Conservation (phyloP, 1,140 invertebrate species). For the Ceratitis capitata region DNA sequence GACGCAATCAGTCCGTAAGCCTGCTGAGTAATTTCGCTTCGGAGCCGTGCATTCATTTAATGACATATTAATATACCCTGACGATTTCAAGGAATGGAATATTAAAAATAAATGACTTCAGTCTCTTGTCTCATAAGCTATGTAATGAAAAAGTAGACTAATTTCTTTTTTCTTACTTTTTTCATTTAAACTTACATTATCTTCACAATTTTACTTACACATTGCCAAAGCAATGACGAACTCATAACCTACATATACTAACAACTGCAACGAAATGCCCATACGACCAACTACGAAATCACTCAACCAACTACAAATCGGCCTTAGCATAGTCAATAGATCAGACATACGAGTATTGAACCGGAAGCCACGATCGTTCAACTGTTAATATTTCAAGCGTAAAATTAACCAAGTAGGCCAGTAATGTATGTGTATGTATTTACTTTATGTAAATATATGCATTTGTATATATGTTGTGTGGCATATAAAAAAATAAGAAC, state of each 20-base stretch:
- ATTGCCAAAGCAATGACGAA: background rate
- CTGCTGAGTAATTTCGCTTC: background rate
- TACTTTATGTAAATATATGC: no score
- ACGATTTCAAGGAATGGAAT: background rate
- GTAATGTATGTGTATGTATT: no score
- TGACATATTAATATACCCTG: background rate
- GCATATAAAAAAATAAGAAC: background rate
- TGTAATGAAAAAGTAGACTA: background rate
- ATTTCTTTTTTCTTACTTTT: background rate
- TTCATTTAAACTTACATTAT: background rate
- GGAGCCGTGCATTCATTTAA: background rate
- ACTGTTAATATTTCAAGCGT: background rate
- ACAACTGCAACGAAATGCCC: background rate
- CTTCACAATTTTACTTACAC: background rate
- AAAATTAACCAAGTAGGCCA: slow-evolving; percentile 31
- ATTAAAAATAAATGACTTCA: background rate
- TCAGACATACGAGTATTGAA: slow-evolving; percentile 7
- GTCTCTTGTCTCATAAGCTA: background rate
- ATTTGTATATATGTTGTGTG: no score
- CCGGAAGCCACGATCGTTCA: background rate
- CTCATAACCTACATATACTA: background rate
- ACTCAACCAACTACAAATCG: background rate
- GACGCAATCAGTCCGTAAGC: no score
- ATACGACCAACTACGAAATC: background rate
- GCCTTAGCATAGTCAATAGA: slow-evolving; percentile 7